Conservation (phyloP, 92 coral and sea anemone species). For the Porites rus region DNA sequence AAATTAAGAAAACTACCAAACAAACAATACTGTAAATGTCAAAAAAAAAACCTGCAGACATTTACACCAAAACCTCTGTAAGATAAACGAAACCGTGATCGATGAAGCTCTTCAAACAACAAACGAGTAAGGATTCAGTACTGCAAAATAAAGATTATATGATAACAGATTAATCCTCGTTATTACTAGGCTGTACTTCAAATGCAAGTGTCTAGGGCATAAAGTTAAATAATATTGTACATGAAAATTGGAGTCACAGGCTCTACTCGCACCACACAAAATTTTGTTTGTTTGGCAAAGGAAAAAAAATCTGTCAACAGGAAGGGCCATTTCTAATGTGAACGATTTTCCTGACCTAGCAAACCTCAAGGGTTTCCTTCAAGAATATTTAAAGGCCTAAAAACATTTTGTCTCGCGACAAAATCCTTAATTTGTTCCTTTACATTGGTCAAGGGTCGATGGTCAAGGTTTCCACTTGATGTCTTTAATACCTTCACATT, state of each 20-base stretch:
- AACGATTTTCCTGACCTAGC: not conserved
- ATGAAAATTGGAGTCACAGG: conserved; percentile 7
- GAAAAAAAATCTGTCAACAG: not conserved
- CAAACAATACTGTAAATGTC: not conserved
- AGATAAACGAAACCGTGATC: conserved; percentile 1
- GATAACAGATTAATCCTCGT: not conserved
- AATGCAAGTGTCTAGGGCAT: not conserved
- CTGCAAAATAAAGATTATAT: no score
- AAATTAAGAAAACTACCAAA: conserved; percentile 8
- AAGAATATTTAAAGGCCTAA: not conserved
- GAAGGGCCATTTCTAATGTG: conserved; percentile 1
- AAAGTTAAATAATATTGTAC: not conserved
- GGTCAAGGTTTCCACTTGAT: not conserved
- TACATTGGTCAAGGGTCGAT: not conserved
- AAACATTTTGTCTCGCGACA: not conserved
- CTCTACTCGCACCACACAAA: no score
- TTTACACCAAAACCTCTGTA: not conserved
- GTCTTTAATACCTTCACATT: conserved; percentile 5
- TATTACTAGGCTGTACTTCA: not conserved
- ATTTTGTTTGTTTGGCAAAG: no score
- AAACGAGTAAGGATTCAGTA: no score
- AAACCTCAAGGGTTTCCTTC: conserved; percentile 16
- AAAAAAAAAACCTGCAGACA: not conserved
- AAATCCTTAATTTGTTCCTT: not conserved
- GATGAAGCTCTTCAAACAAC: not conserved